Evolutionary conservation across 2,797 vertebrate genomes (phyloP).

Genomic region (Limosa lapponica): DNA sequence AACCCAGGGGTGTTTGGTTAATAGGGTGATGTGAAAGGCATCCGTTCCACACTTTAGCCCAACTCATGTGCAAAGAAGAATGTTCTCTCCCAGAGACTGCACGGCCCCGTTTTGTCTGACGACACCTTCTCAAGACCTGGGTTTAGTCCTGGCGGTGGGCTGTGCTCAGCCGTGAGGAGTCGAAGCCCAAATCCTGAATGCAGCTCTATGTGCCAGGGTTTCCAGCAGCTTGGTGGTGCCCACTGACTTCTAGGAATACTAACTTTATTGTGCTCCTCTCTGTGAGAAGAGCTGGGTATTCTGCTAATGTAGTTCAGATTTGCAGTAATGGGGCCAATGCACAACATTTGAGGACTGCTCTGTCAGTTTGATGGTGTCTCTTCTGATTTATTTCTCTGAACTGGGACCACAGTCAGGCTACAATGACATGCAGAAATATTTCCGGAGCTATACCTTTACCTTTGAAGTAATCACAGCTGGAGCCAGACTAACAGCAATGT

Average conservation of each 20-base stretch:
- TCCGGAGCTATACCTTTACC: neutral
- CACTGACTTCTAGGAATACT: neutral
- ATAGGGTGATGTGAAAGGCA: neutral
- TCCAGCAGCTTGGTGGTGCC: neutral
- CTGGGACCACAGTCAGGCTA: neutral
- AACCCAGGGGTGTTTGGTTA: fast-evolving
- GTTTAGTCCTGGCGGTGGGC: neutral
- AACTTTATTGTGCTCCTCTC: neutral
- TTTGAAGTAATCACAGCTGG: neutral
- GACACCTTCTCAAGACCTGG: neutral
- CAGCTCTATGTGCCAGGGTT: neutral
- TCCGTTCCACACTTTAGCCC: neutral
- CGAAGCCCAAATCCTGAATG: neutral
- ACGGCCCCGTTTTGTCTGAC: fast-evolving
- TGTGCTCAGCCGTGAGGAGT: fast-evolving
- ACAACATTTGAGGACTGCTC: neutral
- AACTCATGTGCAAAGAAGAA: neutral
- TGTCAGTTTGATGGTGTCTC: neutral
- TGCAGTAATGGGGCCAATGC: neutral
- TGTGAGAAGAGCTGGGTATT: neutral
- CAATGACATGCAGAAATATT: neutral
- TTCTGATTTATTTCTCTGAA: neutral
- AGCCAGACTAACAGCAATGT: neutral
- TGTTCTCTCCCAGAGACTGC: neutral
- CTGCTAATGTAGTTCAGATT: neutral